Evolutionary conservation across 2,797 vertebrate genomes (phyloP), one percentile per base, ranked within the genome.

Genomic region (Hypotaenidia okinawae): DNA sequence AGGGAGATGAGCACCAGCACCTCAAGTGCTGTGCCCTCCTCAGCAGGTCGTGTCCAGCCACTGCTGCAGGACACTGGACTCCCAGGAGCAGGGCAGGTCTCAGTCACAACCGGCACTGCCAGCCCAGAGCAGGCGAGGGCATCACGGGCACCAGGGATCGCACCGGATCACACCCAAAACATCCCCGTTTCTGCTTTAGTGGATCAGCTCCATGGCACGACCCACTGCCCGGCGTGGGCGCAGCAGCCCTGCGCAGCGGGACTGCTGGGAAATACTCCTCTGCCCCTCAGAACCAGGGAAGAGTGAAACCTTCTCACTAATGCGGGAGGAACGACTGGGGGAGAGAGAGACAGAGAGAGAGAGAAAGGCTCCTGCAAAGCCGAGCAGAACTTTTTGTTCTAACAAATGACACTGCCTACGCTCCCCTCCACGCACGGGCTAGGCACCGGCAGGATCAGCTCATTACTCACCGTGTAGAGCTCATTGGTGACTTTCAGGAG

Each of bases 401-500:
- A 11, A 28, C 14, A 22, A 23, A 15, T 2, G 4, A 27, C 43
- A 16, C 5, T 16, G 30, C 35, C 33, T 1, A 9, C 5, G 1
- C 30, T 61, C 16, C 72, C 75, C 30, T 24, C 1, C 0, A 32
- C 16, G 67, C 74, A 22, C 4, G 0, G 64, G 37, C 18, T 16
- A 17, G 35, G 17, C 62, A 6, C 0, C 41, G 66, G 27, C 1
- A 39, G n/a, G 8, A 45, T 1, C 16, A 2, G 83, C 68, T 66
- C 73, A 1, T 70, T 90, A 99, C 99, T 99, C 97, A 99, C 99
- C 81, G 99, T 99, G 97, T 99, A 99, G 39, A 99, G 98, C 97
- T 99, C 99, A 5, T 99, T 99, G 70, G 99, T 99, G 98, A 99
- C 99, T 72, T 99, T 99, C 97, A 99, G 98, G 86, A 99, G 98